Base-by-base conservation (phyloP, 2,113 vertebrate genomes). In the Cercocebus atys region DNA sequence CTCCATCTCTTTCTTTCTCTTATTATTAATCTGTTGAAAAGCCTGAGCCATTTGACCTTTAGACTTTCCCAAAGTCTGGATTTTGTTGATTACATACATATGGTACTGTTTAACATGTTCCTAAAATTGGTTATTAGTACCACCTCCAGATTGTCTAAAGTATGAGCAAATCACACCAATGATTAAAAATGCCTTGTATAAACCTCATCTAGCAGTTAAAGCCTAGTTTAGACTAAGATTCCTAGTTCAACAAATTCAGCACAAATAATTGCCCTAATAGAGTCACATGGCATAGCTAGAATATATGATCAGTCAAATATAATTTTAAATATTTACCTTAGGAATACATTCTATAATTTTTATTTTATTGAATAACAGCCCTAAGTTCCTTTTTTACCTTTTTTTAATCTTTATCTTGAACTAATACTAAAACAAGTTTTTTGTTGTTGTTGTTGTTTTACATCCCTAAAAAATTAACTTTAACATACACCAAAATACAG, bases 311-410 rank as follows among this genome's bases (percentile, higher is more conserved):
- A 70, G 7, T 90, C 50, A 95, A 95, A 78, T 61, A 12, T 18
- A 25, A 93, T 88, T 90, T 93, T 70, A 97, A 84, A 76, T 95
- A 72, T 84, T 92, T 90, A 10, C 25, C 23, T 92, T 70, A 84
- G 50, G 32, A 80, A 95, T 35, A 84, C 0, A 79, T 2, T 52
- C 59, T 40, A 3, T 76, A 23, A 72, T 55, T 95, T 78, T 73
- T 88, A 38, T 47, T 82, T 96, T 89, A 38, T 64, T 86, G 72
- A 84, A 89, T 27, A 88, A 50, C 6, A 93, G 23, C 80, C 8
- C 3, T 40, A 73, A 52, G 57, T 93, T 90, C 47, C 4, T 93
- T 84, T 75, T 45, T 90, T 91, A 76, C 73, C 9, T 38, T 59
- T 43, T 18, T 38, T 32, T 4, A 90, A 90, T 11, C 23, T 75